These are phyloP conservation scores for Mus musculus DNA, from an alignment of 2,113 vertebrate genomes.

Conservation along the genomic window DNA sequence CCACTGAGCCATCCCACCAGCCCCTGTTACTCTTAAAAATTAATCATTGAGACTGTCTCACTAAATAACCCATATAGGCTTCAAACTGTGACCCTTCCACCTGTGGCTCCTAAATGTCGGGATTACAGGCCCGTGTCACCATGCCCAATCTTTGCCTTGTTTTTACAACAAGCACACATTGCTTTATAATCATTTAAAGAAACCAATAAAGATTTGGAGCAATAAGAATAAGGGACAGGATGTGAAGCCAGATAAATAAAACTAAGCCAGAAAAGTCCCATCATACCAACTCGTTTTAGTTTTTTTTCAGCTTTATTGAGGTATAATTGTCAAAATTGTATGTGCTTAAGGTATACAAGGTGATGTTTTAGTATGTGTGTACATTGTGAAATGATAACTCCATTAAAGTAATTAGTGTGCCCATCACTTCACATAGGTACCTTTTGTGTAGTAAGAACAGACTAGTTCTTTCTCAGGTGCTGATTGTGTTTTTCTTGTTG, in stretches of 20 bases:
- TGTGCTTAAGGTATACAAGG: not conserved
- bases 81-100: not conserved
- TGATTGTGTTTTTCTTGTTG: not conserved
- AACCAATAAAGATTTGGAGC: not conserved
- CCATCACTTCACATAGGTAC: not conserved
- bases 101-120: not conserved
- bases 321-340: constrained; percentile 7
- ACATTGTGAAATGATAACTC: not conserved
- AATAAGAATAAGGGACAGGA: not conserved
- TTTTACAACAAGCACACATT: no score
- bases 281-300: not conserved
- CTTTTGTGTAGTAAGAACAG: not conserved
- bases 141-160: not conserved
- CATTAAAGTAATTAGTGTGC: constrained; percentile 6
- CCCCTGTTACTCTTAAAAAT: not conserved
- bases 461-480: not conserved
- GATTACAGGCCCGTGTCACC: not conserved
- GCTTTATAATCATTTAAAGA: not conserved
- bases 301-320: not conserved
- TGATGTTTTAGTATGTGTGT: not conserved
- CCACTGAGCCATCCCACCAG: not conserved
- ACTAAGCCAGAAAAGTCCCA: not conserved
- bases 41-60: not conserved
- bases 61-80: not conserved
- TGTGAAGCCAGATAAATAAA: not conserved